Conservation (phyloP, 2,797 vertebrate genomes). For the Leucoraja ocellata region DNA sequence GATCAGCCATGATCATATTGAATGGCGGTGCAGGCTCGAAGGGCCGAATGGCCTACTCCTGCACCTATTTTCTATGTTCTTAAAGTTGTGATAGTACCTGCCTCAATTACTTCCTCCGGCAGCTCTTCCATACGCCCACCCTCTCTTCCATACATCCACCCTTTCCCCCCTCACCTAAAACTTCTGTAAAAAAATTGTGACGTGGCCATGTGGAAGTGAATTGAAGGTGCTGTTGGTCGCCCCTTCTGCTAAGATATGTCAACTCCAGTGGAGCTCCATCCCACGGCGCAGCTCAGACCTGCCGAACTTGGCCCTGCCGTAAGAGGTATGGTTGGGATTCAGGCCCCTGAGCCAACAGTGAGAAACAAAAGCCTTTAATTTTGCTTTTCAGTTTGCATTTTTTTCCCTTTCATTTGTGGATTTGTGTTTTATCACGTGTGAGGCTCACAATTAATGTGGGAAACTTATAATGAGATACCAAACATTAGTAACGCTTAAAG, state of each 20-base stretch:
- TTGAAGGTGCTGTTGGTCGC: neutral
- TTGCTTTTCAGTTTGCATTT: neutral
- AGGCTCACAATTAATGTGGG: constrained; percentile 25
- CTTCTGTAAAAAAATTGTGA: neutral
- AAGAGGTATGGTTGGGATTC: neutral
- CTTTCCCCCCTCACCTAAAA: too few relatives aligned
- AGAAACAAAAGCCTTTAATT: neutral
- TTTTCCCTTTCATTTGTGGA: neutral
- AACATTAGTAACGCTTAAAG: constrained; percentile 30
- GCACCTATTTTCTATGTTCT: too few relatives aligned
- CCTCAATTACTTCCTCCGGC: too few relatives aligned
- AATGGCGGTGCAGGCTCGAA: too few relatives aligned
- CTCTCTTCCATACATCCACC: too few relatives aligned
- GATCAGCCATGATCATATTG: too few relatives aligned
- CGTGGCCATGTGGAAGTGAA: neutral
- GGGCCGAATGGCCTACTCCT: too few relatives aligned
- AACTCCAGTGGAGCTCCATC: constrained; percentile 2
- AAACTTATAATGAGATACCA: constrained; percentile 36
- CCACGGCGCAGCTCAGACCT: neutral
- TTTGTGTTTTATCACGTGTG: neutral
- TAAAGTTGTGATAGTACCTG: too few relatives aligned
- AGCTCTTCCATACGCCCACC: too few relatives aligned
- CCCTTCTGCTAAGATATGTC: too few relatives aligned
- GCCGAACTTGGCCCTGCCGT: neutral
- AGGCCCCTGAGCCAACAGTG: neutral